These are phyloP conservation scores for Caretta caretta DNA, from an alignment of 2,113 vertebrate genomes.

Conservation along the genomic window DNA sequence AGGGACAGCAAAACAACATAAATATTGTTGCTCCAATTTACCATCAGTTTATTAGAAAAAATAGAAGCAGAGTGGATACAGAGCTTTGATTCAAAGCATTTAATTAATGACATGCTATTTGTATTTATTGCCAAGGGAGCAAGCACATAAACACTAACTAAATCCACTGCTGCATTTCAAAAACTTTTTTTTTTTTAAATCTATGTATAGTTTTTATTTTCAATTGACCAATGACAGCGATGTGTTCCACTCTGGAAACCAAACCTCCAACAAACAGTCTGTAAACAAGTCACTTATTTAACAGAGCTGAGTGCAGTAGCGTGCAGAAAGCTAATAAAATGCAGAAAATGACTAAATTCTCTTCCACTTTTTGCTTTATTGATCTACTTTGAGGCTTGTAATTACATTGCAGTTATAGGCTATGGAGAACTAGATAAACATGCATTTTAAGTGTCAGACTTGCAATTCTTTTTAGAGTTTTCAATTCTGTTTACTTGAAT, in stretches of 20 bases:
- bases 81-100: background rate
- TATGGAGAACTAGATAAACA: background rate
- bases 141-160: background rate
- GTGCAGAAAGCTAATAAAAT: background rate
- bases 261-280: background rate
- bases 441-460: background rate
- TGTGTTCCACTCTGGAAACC: background rate
- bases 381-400: background rate
- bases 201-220: background rate
- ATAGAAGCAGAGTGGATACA: background rate
- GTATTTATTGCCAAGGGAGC: background rate
- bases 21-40: background rate
- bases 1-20: background rate
- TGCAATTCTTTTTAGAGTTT: background rate
- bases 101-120: background rate
- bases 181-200: background rate
- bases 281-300: background rate
- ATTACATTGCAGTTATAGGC: background rate
- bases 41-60: background rate
- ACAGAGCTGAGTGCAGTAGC: background rate
- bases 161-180: background rate
- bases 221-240: background rate
- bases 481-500: background rate
- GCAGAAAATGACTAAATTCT: constrained; percentile 1
- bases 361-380: background rate